Conservation (phyloP, 92 coral and sea anemone genomes). For the Virgularia gustaviana region DNA sequence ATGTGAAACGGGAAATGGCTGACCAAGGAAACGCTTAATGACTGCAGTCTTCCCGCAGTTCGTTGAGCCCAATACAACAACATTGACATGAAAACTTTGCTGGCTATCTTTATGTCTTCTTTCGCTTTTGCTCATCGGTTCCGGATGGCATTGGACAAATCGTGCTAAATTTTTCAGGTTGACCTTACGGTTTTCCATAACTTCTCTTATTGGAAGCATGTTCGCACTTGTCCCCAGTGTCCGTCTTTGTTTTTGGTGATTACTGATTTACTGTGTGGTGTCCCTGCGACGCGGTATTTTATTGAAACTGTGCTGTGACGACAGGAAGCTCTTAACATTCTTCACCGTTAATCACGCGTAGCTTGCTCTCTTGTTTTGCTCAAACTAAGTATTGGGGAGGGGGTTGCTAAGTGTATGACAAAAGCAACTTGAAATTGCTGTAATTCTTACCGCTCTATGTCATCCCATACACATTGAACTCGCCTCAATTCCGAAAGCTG, state of each 20-base stretch:
- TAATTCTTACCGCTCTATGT: too few species aligned
- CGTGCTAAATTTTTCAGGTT: conserved; percentile 28
- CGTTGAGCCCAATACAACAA: conserved; percentile 27
- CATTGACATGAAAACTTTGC: conserved; percentile 34
- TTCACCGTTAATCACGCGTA: background rate
- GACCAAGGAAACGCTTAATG: conserved; percentile 34
- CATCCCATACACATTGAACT: too few species aligned
- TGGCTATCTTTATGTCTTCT: conserved; percentile 25
- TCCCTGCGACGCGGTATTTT: too few species aligned
- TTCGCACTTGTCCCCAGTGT: background rate
- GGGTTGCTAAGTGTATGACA: too few species aligned
- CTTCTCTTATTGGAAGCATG: conserved; percentile 22
- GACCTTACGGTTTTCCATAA: conserved; percentile 34
- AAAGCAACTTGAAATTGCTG: too few species aligned
- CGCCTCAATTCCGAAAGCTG: too few species aligned
- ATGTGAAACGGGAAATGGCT: conserved; percentile 23
- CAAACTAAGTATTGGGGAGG: too few species aligned
- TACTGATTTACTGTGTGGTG: too few species aligned
- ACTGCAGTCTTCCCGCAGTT: conserved; percentile 28
- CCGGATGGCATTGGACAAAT: conserved; percentile 30
- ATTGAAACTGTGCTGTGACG: too few species aligned
- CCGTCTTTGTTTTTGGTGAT: too few species aligned
- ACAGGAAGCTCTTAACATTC: too few species aligned
- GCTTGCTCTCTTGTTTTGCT: background rate
- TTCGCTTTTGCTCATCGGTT: background rate